Evolutionary conservation across 2,113 vertebrate genomes (phyloP).

Genomic region (Tupaia chinensis): DNA sequence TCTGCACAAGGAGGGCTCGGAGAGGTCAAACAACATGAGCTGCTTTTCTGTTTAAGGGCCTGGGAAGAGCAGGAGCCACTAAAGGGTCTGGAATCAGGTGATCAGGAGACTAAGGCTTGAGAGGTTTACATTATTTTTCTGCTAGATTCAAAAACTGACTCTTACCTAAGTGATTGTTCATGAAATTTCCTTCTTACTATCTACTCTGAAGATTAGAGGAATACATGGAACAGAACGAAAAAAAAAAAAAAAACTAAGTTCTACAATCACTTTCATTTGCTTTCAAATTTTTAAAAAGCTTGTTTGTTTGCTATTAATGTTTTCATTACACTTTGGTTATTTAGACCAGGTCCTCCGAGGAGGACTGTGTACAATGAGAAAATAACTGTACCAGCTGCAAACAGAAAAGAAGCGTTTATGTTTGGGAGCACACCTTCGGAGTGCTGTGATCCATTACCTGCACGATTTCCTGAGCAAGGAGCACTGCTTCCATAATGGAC

Average conservation of each 20-base stretch:
- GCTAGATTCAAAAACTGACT: neutral
- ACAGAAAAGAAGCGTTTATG: neutral
- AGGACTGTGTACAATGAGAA: neutral
- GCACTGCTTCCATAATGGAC: accelerated
- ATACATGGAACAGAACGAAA: neutral
- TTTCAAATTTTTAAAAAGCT: neutral
- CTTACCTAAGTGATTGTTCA: neutral
- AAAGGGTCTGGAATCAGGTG: neutral
- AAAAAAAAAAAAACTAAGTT: neutral
- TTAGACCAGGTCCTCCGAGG: neutral
- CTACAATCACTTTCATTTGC: neutral
- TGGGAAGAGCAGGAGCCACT: neutral
- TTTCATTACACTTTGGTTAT: neutral
- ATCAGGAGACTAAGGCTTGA: neutral
- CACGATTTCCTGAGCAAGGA: neutral
- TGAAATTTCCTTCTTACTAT: neutral
- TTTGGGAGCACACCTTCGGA: neutral
- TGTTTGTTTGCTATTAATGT: neutral
- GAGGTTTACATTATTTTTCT: neutral
- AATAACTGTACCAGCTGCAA: neutral
- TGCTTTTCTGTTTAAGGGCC: neutral
- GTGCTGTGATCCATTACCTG: neutral
- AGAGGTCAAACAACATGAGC: neutral
- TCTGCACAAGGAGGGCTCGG: neutral
- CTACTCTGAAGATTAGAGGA: slow-evolving; percentile 3